These are phyloP conservation scores for Invenusta paracnida DNA, from an alignment of 2,888 invertebrate genomes.

Conservation along the genomic window DNA sequence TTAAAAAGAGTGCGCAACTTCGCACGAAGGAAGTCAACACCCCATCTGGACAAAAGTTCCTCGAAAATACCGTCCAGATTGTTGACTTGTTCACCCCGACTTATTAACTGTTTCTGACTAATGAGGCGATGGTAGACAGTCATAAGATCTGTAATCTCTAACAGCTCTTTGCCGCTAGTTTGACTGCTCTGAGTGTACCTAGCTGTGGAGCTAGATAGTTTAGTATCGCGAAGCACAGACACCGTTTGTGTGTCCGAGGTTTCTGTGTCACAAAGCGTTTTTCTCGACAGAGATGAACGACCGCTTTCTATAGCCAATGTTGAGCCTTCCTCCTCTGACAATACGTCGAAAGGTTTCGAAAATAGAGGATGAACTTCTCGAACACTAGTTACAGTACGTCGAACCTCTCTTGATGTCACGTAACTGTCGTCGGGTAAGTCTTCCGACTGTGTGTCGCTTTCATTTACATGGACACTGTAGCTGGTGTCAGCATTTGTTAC, in stretches of 20 bases:
- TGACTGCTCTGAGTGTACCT: not conserved
- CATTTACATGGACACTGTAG: not conserved
- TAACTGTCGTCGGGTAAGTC: not conserved
- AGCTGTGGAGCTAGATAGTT: not conserved
- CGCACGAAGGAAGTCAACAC: not conserved
- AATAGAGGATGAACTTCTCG: not conserved
- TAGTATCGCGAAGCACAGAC: not conserved
- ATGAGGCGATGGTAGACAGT: not conserved
- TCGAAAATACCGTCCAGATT: not conserved
- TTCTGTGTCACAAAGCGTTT: not conserved
- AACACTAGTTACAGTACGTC: not conserved
- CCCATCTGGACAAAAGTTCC: not conserved
- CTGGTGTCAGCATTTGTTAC: no score
- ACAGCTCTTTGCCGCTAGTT: not conserved
- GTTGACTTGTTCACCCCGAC: not conserved
- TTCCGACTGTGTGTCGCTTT: not conserved
- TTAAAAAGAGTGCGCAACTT: not conserved
- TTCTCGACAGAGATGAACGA: not conserved
- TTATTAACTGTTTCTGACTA: not conserved
- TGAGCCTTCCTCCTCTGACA: not conserved
- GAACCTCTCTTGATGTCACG: not conserved
- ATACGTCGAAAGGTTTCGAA: not conserved
- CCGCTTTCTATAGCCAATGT: not conserved
- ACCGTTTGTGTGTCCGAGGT: not conserved
- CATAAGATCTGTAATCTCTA: not conserved